These are phyloP conservation scores for Hiodon alosoides DNA, from an alignment of 2,113 vertebrate genomes.

Conservation along the genomic window DNA sequence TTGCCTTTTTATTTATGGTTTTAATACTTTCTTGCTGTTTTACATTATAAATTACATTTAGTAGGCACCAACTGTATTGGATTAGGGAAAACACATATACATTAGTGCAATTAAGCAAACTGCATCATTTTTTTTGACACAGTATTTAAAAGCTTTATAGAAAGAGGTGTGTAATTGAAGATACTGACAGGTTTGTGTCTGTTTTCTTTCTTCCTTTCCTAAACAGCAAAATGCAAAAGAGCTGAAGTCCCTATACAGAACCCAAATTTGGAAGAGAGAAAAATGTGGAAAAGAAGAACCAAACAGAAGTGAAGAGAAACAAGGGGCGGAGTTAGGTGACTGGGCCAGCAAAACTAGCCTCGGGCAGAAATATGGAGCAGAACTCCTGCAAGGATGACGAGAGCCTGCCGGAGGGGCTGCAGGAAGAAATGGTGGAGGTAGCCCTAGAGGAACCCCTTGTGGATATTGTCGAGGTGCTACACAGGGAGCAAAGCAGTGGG, in stretches of 20 bases:
- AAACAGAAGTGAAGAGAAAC: not conserved
- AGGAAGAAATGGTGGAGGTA: conserved; percentile 9
- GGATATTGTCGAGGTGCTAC: conserved; percentile 16
- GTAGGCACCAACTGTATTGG: too few relatives aligned
- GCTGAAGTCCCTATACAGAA: not conserved
- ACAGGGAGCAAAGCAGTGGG: conserved; percentile 4
- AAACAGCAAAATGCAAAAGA: not conserved
- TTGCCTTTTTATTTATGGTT: too few relatives aligned
- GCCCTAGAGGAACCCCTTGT: conserved; percentile 13
- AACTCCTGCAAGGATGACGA: conserved; percentile 1
- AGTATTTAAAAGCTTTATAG: too few relatives aligned
- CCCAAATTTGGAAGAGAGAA: not conserved
- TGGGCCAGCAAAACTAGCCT: too few relatives aligned
- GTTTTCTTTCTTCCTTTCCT: not conserved
- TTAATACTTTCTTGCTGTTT: too few relatives aligned
- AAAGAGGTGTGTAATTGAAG: not conserved
- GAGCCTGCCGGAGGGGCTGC: not conserved
- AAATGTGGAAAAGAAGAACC: not conserved
- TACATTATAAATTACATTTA: too few relatives aligned
- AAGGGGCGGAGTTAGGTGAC: not conserved
- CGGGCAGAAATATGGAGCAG: conserved; percentile 11
- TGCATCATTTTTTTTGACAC: too few relatives aligned
- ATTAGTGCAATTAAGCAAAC: too few relatives aligned
- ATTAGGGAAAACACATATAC: too few relatives aligned
- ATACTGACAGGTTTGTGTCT: not conserved